Percentiles rank a stretch among this genome's conserved stretches.
Evolutionary conservation across 2,888 invertebrate genomes (phyloP).

Genomic region (Coronaproctus castanopsis): DNA sequence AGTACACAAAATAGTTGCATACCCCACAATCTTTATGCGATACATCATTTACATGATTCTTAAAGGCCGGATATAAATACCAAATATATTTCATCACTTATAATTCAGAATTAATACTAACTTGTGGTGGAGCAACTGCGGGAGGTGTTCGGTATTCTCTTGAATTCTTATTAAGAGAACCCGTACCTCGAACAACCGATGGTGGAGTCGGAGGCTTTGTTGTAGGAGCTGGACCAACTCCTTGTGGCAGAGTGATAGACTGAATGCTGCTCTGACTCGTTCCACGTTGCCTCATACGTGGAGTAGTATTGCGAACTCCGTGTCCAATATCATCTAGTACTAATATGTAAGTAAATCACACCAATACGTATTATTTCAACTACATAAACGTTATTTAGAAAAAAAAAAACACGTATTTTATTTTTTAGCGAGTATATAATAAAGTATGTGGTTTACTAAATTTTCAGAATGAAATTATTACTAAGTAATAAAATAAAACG

Average conservation of each 20-base stretch:
- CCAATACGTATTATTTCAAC: too few species aligned
- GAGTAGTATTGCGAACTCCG: slow-evolving; percentile 49
- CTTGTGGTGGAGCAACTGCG: slow-evolving; percentile 86
- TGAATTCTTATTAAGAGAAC: slow-evolving; percentile 31
- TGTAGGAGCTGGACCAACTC: slow-evolving; percentile 53
- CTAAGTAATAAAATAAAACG: too few species aligned
- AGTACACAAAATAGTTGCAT: too few species aligned
- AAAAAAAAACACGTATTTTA: too few species aligned
- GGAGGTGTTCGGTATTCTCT: slow-evolving; percentile 88
- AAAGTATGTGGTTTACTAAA: too few species aligned
- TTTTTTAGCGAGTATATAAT: too few species aligned
- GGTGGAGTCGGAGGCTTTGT: slow-evolving; percentile 93
- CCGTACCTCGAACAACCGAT: slow-evolving; percentile 44
- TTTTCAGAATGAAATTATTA: too few species aligned
- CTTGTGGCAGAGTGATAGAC: slow-evolving; percentile 21
- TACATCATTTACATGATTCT: too few species aligned
- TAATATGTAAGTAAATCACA: slow-evolving; percentile 23
- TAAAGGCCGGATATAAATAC: too few species aligned
- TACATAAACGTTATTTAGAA: too few species aligned
- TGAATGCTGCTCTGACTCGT: slow-evolving; percentile 44
- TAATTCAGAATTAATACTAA: slow-evolving; percentile 25
- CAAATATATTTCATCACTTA: too few species aligned
- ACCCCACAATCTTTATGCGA: too few species aligned
- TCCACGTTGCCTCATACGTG: slow-evolving; percentile 52
- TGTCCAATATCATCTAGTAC: slow-evolving; percentile 91